Percentiles rank a stretch among this genome's conserved stretches.
These are phyloP conservation scores for Catotricha subobsoleta DNA, from an alignment of 2,888 invertebrate genomes.

Conservation along the genomic window DNA sequence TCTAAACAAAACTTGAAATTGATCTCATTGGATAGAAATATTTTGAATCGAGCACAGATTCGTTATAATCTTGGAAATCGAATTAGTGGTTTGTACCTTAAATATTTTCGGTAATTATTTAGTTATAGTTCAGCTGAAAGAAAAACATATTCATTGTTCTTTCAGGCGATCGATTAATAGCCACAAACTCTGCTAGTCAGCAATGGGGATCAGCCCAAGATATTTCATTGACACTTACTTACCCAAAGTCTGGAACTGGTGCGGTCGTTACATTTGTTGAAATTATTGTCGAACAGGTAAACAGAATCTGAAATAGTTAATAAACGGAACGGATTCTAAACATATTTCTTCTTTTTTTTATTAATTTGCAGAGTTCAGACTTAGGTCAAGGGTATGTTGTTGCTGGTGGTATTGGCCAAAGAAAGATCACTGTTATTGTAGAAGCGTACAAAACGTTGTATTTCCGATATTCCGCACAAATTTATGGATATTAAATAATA, in stretches of 20 bases:
- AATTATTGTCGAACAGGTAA: constrained; percentile 17
- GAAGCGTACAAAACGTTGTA: constrained; percentile 17
- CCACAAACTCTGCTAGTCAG: constrained; percentile 17
- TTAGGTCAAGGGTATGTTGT: constrained; percentile 18
- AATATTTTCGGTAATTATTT: no score
- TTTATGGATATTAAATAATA: constrained; percentile 16
- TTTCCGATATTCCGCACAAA: constrained; percentile 21
- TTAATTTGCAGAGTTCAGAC: constrained; percentile 14
- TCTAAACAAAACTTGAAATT: no score
- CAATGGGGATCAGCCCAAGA: constrained; percentile 18
- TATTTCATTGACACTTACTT: constrained; percentile 18
- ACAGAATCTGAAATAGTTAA: no score
- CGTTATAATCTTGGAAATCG: no score
- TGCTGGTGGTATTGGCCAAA: constrained; percentile 19
- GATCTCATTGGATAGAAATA: no score
- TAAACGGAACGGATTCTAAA: no score
- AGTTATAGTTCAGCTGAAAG: no score
- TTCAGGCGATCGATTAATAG: constrained; percentile 21
- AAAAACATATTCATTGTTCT: no score
- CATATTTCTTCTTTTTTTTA: no score
- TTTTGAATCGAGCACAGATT: no score
- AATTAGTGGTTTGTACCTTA: no score
- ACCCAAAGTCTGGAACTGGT: constrained; percentile 16
- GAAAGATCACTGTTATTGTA: constrained; percentile 17
- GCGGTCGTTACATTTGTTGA: constrained; percentile 19